Evolutionary conservation across 1,140 invertebrate genomes (phyloP), one percentile per base, ranked within the genome.

Genomic region (Batillaria attramentaria): DNA sequence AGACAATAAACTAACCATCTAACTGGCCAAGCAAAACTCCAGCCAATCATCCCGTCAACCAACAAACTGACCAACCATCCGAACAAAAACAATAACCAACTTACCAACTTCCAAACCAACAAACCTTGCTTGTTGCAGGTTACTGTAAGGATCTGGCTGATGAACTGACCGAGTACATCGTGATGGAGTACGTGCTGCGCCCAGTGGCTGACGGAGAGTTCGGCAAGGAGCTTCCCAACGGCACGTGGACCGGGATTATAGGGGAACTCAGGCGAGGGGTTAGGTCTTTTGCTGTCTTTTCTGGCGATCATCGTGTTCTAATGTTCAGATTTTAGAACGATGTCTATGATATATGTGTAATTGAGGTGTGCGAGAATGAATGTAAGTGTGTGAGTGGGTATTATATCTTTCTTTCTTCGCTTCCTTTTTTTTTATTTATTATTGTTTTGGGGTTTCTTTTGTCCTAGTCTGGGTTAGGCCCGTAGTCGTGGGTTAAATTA

Each of bases 161-260:
- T 50, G 79, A 81, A 72, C 77, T 88, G 20, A 78, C 85, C 37
- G 72, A 80, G 6, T 75, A 80, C 46, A 74, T 90, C 13, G 65
- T 75, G 3, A 98, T 99, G 91, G 95, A 97, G 84, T 99, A 98
- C 90, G 93, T 93, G 57, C 95, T 99, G 72, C 93, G 78, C 13
- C 91, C 98, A 33, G 98, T 98, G 0, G 95, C 96, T 1, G 98
- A 99, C 90, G 95, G 96, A 84, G 96, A 96, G 93, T 99, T 99
- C 87, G 98, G 98, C 0, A 96, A 95, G 16, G 95, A 82, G 79
- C 79, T 88, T n/a, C n/a, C 83, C 5, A 98, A 97, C 18, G 96
- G 97, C 77, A 94, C 97, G 33, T 91, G 90, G 90, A 87, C 87
- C 69, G 91, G 91, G 46, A 88, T 91, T 85, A 89, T 91, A 60